Evolutionary conservation across 35 echinoderm and acorn worm species (phyloP), one percentile per base, ranked within the genome.

Genomic region (Acanthaster planci): DNA sequence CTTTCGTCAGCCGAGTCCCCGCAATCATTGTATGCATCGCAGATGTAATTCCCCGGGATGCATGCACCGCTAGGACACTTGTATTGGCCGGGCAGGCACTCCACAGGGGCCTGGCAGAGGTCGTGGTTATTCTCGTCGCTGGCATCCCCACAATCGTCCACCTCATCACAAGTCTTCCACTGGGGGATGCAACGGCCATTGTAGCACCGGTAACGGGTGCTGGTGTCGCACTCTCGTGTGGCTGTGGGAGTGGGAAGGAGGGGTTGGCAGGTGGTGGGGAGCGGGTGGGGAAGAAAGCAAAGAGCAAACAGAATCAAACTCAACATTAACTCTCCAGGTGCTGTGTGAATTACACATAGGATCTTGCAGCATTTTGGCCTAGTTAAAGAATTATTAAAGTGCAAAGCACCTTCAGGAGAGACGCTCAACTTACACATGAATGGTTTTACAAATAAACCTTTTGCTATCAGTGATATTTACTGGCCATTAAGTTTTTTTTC

Each of bases 111-210:
- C 87, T 83, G 82, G 82, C 87, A 89, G 0, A 84, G 0, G 16
- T 89, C 87, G 34, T 89, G 87, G 32, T 88, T 82, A n/a, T 89
- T 91, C 77, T 96, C 93, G 85, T 96, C 93, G 38, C 89, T 92
- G 8, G 39, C 86, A 39, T 96, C 93, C 35, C 90, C 86, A 53
- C 93, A 96, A 36, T 79, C 85, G 39, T 96, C 93, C 8, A 82
- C 6, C 17, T 86, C 89, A 30, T 92, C 77, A 82, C 93, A 97
- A 9, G 85, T 35, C 6, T 39, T 47, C 77, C 82, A 84, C 1
- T 54, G 78, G 0, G 85, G 82, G n/a, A 97, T 92, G 35, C 93
- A 97, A n/a, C 86, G 72, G 18, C 77, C 72, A 54, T 86, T 97
- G 64, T 87, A 32, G 77, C 87, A 89, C 17, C 67, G 79, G 79